Evolutionary conservation across 2,797 vertebrate genomes (phyloP), one percentile per base, ranked within the genome.

Genomic region (Pygocentrus nattereri): DNA sequence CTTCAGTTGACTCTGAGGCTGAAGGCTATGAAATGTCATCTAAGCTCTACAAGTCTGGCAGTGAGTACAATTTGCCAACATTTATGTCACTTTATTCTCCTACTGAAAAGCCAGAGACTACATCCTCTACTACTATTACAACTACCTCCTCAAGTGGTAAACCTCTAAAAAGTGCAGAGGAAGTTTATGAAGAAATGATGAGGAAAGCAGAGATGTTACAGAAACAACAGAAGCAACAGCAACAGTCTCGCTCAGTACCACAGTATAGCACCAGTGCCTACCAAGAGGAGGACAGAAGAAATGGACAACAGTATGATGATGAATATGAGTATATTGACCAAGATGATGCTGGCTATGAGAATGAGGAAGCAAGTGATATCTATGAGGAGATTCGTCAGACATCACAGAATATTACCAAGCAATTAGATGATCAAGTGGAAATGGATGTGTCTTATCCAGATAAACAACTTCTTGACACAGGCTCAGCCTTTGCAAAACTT

Each of bases 141-240:
- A 89, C 92, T 69, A 84, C 88, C 54, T 81, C 93, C 67, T 95
- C 96, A 1, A 89, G 95, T 18, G 95, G 95, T 80, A 98, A 98
- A 88, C 96, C 97, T 34, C 92, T 99, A 59, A 99, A 99, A 90
- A 99, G 97, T 0, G 97, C 98, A 0, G 98, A 99, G 85, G 98
- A 99, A 90, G 98, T 98, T 61, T 99, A 99, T 0, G 98, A 99
- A 87, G 98, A 99, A 88, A 98, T 99, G 97, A 99, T 99, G 98
- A 95, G 95, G 78, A 99, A 99, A 89, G 98, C 98, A 1, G 97
- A 99, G 88, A 92, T 98, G 93, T 94, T 99, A 82, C 97, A 99
- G 90, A 97, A 97, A 87, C 94, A 95, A 86, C 94, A 95, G 76
- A 93, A 94, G 76, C 88, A 90, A n/a, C 94, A 87, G 8, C 74